Percentiles rank a stretch among this genome's conserved stretches.
phyloP scores from a whole-genome alignment of 2,888 invertebrate genomes.

The Eupithecia insigniata region DNA sequence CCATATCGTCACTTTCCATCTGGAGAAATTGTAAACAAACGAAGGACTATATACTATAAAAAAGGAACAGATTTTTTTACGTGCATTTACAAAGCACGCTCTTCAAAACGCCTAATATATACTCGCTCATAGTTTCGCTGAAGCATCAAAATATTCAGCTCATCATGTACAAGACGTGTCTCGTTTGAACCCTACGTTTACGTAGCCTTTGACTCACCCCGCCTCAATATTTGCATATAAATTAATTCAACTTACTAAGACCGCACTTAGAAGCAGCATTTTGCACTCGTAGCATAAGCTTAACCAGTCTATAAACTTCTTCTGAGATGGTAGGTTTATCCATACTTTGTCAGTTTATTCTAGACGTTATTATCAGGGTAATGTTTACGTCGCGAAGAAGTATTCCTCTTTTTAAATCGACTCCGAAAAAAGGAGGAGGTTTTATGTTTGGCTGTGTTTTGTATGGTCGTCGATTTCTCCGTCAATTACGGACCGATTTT shows the following conservation, averaged over 20 bases:
- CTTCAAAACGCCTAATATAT: background rate
- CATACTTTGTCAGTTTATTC: conserved; percentile 4
- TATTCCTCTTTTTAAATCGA: background rate
- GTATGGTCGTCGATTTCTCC: no score
- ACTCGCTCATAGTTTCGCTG: background rate
- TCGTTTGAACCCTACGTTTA: conserved; percentile 39
- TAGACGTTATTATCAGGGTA: background rate
- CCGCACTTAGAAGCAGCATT: conserved; percentile 16
- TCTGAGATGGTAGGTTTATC: conserved; percentile 6
- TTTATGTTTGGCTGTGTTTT: no score
- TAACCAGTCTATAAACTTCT: conserved; percentile 5
- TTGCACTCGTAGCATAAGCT: conserved; percentile 11
- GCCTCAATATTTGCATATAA: conserved; percentile 72
- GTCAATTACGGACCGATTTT: no score
- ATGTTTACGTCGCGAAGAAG: background rate
- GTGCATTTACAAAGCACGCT: background rate
- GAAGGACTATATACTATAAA: no score
- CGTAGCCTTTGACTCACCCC: conserved; percentile 37
- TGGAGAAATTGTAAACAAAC: no score
- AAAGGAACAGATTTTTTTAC: background rate
- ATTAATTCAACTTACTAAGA: conserved; percentile 48
- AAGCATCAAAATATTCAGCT: conserved; percentile 2
- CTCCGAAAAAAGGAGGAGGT: no score
- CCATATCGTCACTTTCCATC: no score
- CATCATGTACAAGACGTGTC: conserved; percentile 28